Percentiles rank a stretch among this genome's conserved stretches.
Conservation (phyloP, 2,113 vertebrate species). For the Embiotoca jacksoni region DNA sequence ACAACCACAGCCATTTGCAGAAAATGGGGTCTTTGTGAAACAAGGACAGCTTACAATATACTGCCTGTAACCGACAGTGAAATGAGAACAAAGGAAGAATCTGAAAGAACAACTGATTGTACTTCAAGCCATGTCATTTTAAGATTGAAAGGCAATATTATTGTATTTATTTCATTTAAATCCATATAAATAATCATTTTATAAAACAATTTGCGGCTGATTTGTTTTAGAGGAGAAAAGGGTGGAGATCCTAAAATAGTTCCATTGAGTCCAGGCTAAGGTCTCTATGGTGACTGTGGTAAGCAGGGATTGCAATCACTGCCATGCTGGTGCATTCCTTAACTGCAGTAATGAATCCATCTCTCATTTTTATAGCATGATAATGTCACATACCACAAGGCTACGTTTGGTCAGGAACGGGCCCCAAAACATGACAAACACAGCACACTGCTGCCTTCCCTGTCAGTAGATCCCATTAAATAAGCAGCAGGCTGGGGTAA, state of each 20-base stretch:
- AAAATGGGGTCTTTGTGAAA: not conserved
- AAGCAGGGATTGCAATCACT: slow-evolving; percentile 17
- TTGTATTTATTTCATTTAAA: no score
- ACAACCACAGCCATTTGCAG: not conserved
- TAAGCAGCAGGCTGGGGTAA: slow-evolving; percentile 44
- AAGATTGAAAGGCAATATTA: no score
- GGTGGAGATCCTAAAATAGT: slow-evolving; percentile 12
- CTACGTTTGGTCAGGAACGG: slow-evolving; percentile 39
- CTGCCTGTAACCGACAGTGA: not conserved
- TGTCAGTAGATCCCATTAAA: slow-evolving; percentile 53
- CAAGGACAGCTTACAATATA: not conserved
- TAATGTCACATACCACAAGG: slow-evolving; percentile 54
- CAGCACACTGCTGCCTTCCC: slow-evolving; percentile 36
- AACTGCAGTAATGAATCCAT: slow-evolving; percentile 48
- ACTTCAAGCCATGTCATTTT: not conserved
- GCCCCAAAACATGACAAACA: slow-evolving; percentile 46
- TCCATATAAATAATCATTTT: no score
- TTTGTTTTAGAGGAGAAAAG: slow-evolving; percentile 10
- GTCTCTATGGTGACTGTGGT: not conserved
- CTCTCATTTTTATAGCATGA: slow-evolving; percentile 53
- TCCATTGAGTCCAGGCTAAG: slow-evolving; percentile 30
- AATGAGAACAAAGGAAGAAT: not conserved
- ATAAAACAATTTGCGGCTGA: not conserved
- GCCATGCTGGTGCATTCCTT: slow-evolving; percentile 44
- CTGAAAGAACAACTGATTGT: not conserved